A percentile compares a stretch with the other conserved stretches of the same genome.
Conservation (phyloP, 1,140 invertebrate species). For the Leptinotarsa lineolata region DNA sequence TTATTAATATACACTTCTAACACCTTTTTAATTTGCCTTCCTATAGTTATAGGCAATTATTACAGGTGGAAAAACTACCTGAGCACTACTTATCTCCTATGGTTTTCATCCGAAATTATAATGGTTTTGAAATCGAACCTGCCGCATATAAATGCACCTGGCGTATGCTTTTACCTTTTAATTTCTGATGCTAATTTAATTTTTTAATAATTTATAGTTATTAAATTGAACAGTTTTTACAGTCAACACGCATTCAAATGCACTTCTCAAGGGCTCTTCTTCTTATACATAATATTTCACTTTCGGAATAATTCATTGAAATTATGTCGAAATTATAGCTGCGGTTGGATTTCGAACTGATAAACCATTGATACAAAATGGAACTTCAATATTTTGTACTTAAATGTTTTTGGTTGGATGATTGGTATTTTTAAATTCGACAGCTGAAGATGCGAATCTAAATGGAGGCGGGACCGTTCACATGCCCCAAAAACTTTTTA, state of each 20-base stretch:
- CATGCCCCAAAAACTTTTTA: background rate
- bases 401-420: slow-evolving; percentile 1
- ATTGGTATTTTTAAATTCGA: slow-evolving; percentile 6
- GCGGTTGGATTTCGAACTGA: background rate
- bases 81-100: slow-evolving; percentile 23
- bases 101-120: slow-evolving; percentile 26
- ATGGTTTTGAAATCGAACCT: slow-evolving; percentile 30
- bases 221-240: slow-evolving; percentile 26
- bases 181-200: slow-evolving; percentile 27
- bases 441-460: slow-evolving; percentile 17
- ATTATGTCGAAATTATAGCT: slow-evolving; percentile 14
- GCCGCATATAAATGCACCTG: slow-evolving; percentile 25
- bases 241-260: slow-evolving; percentile 26
- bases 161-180: slow-evolving; percentile 26
- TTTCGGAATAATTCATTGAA: background rate
- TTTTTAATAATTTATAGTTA: slow-evolving; percentile 29
- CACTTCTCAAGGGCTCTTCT: slow-evolving; percentile 1
- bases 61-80: slow-evolving; percentile 28
- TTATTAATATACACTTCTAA: slow-evolving; percentile 30
- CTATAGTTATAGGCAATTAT: slow-evolving; percentile 28
- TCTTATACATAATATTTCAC: slow-evolving; percentile 8
- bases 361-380: slow-evolving; percentile 15
- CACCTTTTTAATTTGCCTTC: slow-evolving; percentile 27
- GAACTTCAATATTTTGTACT: background rate
- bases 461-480: background rate